A percentile compares a stretch with the other conserved stretches of the same genome.
phyloP scores from a whole-genome alignment of 2,797 vertebrate species.

The Glossophaga mutica region DNA sequence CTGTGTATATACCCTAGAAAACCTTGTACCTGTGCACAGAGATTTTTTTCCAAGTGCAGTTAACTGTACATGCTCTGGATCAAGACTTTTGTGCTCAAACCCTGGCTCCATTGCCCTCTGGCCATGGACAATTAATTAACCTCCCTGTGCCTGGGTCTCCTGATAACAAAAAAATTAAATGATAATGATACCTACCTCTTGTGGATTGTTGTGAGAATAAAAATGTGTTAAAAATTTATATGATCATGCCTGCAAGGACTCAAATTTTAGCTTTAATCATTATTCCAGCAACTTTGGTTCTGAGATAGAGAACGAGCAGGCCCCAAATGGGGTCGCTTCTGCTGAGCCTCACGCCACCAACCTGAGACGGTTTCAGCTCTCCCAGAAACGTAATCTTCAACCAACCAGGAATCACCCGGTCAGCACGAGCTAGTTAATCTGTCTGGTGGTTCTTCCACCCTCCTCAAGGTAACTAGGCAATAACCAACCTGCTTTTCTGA shows the following conservation, averaged over 20 bases:
- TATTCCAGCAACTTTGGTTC: neutral
- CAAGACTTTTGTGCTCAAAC: neutral
- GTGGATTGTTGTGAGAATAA: neutral
- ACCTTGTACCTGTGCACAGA: neutral
- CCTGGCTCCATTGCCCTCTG: neutral
- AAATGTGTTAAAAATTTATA: neutral
- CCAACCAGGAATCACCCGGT: neutral
- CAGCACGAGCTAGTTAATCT: neutral
- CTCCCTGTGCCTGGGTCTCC: neutral
- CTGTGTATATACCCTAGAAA: neutral
- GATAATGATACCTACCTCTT: neutral
- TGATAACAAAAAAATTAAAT: neutral
- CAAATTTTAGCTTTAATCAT: neutral
- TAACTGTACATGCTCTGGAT: neutral
- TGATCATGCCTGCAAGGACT: neutral
- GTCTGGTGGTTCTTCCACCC: neutral
- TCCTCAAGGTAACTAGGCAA: neutral
- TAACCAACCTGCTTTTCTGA: neutral
- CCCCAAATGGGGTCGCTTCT: neutral
- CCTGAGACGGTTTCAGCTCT: neutral
- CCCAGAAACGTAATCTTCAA: neutral
- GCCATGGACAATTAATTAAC: neutral
- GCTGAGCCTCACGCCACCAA: neutral
- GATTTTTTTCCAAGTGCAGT: neutral
- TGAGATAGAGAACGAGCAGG: neutral